Evolutionary conservation across 2,797 vertebrate species (phyloP), one percentile per base, ranked within the genome.

Genomic region (Gadopsis marmoratus): DNA sequence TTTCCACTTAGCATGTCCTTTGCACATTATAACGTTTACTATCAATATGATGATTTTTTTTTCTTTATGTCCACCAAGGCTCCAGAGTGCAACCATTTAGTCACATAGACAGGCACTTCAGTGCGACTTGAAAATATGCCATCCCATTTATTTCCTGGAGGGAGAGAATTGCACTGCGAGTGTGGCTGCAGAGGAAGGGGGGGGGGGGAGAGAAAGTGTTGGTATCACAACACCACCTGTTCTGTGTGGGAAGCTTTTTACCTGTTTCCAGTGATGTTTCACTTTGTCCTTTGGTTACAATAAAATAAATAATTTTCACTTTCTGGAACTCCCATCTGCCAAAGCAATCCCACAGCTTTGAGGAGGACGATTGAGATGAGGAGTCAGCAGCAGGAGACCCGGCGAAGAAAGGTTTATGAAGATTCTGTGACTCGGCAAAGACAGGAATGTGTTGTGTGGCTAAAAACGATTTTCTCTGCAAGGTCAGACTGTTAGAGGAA

Each of bases 141-240:
- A 33, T 68, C 16, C 11, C 41, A 43, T 62, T 37, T 16, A 67
- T 71, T 74, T 76, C n/a, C 74, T 14, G 6, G 17, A 43, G 37
- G 9, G 13, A 50, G 5, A 26, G 43, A 19, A 33, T 19, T 35
- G 9, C 23, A 33, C 4, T 48, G 45, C 2, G 21, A 53, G 13
- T 60, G 23, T 54, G 43, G 23, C 48, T 61, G 35, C 13, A 5
- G 61, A 51, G 41, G 17, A 5, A 54, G 53, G 59, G 50, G 29
- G 33, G 7, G 31, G 63, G 55, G 19, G 21, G 70, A 68, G 67
- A 23, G 29, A 69, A 76, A 37, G 50, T 64, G 74, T 26, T 67
- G n/a, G 78, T 68, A 63, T 66, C 58, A 75, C 75, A 76, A 47
- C 51, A 78, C 45, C 83, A 82, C 61, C 54, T 70, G 61, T 41